These are phyloP conservation scores for Actinia equina DNA, from an alignment of 64 coral and sea anemone genomes.

Conservation along the genomic window DNA sequence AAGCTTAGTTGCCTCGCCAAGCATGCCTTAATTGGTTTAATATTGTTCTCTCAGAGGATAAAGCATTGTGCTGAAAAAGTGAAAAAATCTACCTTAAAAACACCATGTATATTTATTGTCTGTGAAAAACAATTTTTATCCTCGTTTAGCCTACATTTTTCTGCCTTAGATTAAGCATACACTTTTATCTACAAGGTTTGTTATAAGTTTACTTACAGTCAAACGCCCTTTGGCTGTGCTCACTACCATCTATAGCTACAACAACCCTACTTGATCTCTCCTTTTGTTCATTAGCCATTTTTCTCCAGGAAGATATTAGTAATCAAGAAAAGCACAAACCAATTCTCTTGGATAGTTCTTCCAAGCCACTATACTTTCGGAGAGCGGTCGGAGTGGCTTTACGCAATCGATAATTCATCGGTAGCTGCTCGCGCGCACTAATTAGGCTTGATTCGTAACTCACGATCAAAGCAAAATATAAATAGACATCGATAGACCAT, in stretches of 20 bases:
- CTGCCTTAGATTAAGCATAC: too few species aligned
- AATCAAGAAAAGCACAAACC: not conserved
- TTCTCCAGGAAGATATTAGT: not conserved
- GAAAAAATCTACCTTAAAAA: too few species aligned
- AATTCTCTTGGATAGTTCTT: too few species aligned
- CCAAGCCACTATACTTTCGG: not conserved
- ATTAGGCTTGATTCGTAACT: not conserved
- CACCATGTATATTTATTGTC: too few species aligned
- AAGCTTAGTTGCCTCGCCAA: too few species aligned
- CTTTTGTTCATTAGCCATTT: constrained; percentile 11
- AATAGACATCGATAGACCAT: not conserved
- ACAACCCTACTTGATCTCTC: not conserved
- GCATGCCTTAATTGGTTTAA: too few species aligned
- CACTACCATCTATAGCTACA: constrained; percentile 24
- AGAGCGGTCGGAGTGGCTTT: not conserved
- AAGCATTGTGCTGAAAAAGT: too few species aligned
- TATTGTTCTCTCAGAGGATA: too few species aligned
- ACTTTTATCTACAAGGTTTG: too few species aligned
- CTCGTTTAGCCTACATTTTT: too few species aligned
- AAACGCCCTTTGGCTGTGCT: constrained; percentile 27
- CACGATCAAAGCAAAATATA: not conserved
- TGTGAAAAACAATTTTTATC: too few species aligned
- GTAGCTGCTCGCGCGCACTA: not conserved
- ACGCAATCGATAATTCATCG: not conserved
- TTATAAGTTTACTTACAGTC: constrained; percentile 3